phyloP scores from a whole-genome alignment of 2,797 vertebrate genomes.

The Lacerta bilineata region DNA sequence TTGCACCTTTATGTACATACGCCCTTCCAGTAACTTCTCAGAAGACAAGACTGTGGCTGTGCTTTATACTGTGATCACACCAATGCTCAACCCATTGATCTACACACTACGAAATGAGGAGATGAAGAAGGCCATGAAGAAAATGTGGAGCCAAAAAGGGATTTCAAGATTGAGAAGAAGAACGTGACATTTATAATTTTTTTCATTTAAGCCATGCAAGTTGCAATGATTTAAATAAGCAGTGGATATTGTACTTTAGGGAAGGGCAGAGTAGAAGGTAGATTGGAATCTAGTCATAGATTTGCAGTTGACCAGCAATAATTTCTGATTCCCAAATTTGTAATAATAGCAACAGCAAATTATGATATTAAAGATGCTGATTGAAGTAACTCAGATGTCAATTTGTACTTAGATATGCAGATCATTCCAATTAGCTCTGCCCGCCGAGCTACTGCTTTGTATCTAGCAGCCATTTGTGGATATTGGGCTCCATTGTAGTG shows the following conservation, averaged over 20 bases:
- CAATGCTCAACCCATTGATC: conserved; percentile 40
- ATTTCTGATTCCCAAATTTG: background rate
- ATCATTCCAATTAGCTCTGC: too few species aligned
- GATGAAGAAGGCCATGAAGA: conserved; percentile 6
- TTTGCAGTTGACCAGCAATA: background rate
- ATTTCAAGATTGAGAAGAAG: background rate
- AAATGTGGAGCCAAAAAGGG: background rate
- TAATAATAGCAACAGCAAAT: too few species aligned
- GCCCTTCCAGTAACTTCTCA: background rate
- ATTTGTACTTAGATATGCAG: too few species aligned
- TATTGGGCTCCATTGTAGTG: too few species aligned
- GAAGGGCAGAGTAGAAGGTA: too few species aligned
- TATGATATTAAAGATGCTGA: too few species aligned
- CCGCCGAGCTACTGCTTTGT: too few species aligned
- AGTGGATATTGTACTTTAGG: background rate
- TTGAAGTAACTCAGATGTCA: too few species aligned
- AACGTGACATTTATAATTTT: too few species aligned
- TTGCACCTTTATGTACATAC: background rate
- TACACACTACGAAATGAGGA: conserved; percentile 49
- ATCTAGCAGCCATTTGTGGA: too few species aligned
- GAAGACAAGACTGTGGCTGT: conserved; percentile 12
- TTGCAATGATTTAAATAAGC: background rate
- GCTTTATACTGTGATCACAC: background rate
- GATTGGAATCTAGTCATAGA: background rate
- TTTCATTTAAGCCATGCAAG: background rate